Evolutionary conservation across 2,113 vertebrate species (phyloP), one percentile per base, ranked within the genome.

Genomic region (Ellobius talpinus): DNA sequence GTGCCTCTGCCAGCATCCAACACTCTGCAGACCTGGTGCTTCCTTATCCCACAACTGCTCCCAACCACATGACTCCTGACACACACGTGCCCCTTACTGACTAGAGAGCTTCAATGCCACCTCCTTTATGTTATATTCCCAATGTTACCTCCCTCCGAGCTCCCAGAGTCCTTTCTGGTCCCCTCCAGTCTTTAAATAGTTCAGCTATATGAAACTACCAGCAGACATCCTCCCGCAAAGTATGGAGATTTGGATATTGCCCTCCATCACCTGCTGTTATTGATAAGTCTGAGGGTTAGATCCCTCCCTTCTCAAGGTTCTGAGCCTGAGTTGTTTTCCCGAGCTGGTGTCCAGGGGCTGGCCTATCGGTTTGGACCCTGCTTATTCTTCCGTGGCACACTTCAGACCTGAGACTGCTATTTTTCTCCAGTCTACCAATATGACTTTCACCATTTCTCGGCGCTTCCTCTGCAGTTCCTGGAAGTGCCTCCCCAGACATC

Each of bases 231-330:
- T 50, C 50, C 68, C 21, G 3, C 23, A 1, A 47, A 3, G 14
- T 3, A 33, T 0, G 50, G 11, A 33, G 39, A n/a, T 26, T 21
- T 24, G 47, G 26, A 42, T 7, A 0, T 1, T 13, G 19, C 45
- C n/a, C 78, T 68, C 70, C 70, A 85, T 39, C 87, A 68, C 68
- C 39, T 39, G 31, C 11, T 3, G 0, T 23, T 14, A 77, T 26
- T 61, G 9, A 0, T 2, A 86, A 9, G 31, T 29, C 85, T 58
- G 47, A 84, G 55, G 42, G n/a, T 47, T 45, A 58, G 58, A 72
- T 16, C 0, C 0, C 0, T n/a, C 82, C 23, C 14, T 89, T 65
- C 72, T 89, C 2, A 7, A 39, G n/a, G 24, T 39, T 39, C 1
- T 9, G 47, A n/a, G 14, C 73, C 58, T 65, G 12, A 72, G 65